Conservation (phyloP, 2,113 vertebrate genomes). For the Peromyscus californicus region DNA sequence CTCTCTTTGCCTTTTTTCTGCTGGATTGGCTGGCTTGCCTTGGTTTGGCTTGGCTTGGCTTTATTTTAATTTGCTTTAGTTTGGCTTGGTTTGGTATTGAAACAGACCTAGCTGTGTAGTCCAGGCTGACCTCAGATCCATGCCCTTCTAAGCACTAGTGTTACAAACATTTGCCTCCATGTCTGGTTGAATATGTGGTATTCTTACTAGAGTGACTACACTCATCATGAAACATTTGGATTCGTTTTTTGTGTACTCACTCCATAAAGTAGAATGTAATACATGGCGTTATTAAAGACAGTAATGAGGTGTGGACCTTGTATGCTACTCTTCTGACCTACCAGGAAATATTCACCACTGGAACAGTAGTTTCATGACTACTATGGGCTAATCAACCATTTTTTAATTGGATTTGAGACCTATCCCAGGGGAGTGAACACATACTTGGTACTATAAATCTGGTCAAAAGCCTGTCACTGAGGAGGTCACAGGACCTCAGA, state of each 20-base stretch:
- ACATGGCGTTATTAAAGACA: conserved; percentile 2
- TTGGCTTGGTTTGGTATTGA: not conserved
- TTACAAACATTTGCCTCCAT: not conserved
- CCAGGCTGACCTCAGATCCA: not conserved
- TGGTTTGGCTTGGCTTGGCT: not conserved
- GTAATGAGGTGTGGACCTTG: not conserved
- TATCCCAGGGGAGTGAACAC: not conserved
- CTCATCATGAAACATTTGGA: not conserved
- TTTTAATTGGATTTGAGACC: not conserved
- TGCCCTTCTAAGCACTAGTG: not conserved
- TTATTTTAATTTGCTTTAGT: not conserved
- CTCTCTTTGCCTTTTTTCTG: not conserved
- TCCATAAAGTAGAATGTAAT: not conserved
- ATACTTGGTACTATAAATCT: not conserved
- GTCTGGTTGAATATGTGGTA: not conserved
- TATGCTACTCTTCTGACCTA: not conserved
- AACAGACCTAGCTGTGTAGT: not conserved
- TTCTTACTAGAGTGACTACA: conserved; percentile 21
- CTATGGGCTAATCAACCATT: not conserved
- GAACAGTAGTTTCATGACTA: not conserved
- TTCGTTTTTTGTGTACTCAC: conserved; percentile 21
- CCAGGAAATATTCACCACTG: not conserved
- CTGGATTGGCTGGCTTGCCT: not conserved
- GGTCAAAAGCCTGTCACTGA: not conserved
- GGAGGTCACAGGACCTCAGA: not conserved